Evolutionary conservation across 2,888 invertebrate species (phyloP).

Genomic region (Laspeyria flexula): DNA sequence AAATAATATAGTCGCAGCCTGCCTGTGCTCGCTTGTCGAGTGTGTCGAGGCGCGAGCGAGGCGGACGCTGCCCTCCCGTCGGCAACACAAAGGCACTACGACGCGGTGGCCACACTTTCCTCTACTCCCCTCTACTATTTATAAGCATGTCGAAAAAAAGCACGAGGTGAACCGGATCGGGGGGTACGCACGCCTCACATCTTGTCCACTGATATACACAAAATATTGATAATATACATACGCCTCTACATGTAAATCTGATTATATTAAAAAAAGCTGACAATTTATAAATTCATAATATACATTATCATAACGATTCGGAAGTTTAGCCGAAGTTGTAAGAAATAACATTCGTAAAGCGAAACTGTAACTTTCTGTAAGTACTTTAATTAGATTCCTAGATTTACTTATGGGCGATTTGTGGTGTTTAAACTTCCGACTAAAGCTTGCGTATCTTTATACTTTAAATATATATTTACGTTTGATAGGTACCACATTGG

Average conservation of each 20-base stretch:
- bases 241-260: slow-evolving; percentile 69
- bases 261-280: slow-evolving; percentile 82
- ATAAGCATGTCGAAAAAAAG: slow-evolving; percentile 52
- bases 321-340: slow-evolving; percentile 34
- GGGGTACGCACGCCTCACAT: slow-evolving; percentile 64
- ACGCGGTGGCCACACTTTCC: slow-evolving; percentile 15
- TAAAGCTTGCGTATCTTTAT: slow-evolving; percentile 15
- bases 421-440: slow-evolving; percentile 23
- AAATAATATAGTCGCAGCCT: slow-evolving; percentile 78
- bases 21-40: slow-evolving; percentile 61
- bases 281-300: slow-evolving; percentile 81
- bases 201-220: slow-evolving; percentile 74
- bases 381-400: slow-evolving; percentile 69
- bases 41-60: slow-evolving; percentile 46
- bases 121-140: slow-evolving; percentile 41
- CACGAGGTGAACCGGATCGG: slow-evolving; percentile 43
- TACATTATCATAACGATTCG: slow-evolving; percentile 70
- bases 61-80: slow-evolving; percentile 45
- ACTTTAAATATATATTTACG: slow-evolving; percentile 14
- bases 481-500: slow-evolving; percentile 6
- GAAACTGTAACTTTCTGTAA: slow-evolving; percentile 68
- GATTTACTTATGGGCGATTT: slow-evolving; percentile 43
- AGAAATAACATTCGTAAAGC: slow-evolving; percentile 50
- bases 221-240: slow-evolving; percentile 75
- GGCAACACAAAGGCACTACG: slow-evolving; percentile 22